phyloP scores from a whole-genome alignment of 2,888 invertebrate genomes.

The Perizoma flavofasciatum region DNA sequence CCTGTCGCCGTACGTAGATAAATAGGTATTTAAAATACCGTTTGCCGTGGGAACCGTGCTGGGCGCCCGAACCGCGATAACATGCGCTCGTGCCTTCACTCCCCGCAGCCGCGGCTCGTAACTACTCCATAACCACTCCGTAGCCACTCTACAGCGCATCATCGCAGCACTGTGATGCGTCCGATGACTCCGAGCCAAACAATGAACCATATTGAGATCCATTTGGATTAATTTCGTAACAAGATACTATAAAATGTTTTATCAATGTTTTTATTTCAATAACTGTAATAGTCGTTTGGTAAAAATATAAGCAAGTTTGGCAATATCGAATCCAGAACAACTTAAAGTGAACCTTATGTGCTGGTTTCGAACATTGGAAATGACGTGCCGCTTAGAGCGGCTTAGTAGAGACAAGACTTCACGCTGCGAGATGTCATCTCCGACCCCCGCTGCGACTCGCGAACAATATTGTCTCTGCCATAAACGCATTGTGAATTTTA shows the following conservation, averaged over 20 bases:
- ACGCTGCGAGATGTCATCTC: slow-evolving; percentile 82
- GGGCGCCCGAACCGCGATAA: slow-evolving; percentile 68
- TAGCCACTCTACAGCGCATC: slow-evolving; percentile 35
- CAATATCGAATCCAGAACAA: slow-evolving; percentile 40
- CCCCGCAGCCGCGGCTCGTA: slow-evolving; percentile 42
- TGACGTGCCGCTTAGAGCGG: slow-evolving; percentile 40
- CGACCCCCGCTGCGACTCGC: slow-evolving; percentile 75
- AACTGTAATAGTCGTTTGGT: slow-evolving; percentile 59
- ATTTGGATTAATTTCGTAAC: slow-evolving; percentile 79
- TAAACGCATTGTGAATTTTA: slow-evolving; percentile 77
- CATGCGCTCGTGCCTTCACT: slow-evolving; percentile 57
- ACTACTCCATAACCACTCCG: slow-evolving; percentile 30
- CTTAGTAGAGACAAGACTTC: slow-evolving; percentile 69
- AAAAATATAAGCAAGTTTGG: slow-evolving; percentile 60
- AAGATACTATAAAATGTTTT: slow-evolving; percentile 63
- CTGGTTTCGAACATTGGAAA: slow-evolving; percentile 36
- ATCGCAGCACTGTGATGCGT: slow-evolving; percentile 14
- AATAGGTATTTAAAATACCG: slow-evolving; percentile 83
- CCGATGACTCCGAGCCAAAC: slow-evolving; percentile 60
- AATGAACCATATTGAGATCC: slow-evolving; percentile 76
- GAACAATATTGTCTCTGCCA: slow-evolving; percentile 81
- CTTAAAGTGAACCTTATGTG: slow-evolving; percentile 49
- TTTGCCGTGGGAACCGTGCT: slow-evolving; percentile 80
- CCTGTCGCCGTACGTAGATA: slow-evolving; percentile 78
- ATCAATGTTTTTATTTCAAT: slow-evolving; percentile 76